These are phyloP conservation scores for Piaya cayana DNA, from an alignment of 2,113 vertebrate genomes.

Conservation along the genomic window DNA sequence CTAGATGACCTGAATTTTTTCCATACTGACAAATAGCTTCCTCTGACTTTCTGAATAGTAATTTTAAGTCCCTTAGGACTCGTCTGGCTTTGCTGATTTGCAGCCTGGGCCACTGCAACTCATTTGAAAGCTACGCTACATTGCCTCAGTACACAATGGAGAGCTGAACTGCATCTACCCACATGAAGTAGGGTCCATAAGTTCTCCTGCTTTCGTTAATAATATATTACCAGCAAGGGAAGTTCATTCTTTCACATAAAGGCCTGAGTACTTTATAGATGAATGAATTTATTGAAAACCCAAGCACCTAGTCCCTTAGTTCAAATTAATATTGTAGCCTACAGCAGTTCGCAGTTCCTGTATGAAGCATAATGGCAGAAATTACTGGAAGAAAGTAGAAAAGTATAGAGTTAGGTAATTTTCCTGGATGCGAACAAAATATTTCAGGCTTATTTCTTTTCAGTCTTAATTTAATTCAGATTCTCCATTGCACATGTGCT, in stretches of 20 bases:
- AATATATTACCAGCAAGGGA: background rate
- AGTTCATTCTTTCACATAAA: background rate
- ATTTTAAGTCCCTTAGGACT: background rate
- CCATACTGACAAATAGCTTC: background rate
- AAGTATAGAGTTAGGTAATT: background rate
- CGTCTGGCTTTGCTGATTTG: background rate
- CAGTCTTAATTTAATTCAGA: background rate
- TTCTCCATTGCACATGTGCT: background rate
- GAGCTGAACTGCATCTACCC: background rate
- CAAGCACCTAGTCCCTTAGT: background rate
- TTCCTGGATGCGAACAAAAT: background rate
- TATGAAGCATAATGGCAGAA: background rate
- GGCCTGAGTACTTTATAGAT: background rate
- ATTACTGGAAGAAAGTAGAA: background rate
- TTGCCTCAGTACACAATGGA: background rate
- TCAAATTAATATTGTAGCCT: background rate
- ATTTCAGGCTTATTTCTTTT: background rate
- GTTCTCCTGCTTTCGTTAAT: background rate
- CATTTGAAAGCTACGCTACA: background rate
- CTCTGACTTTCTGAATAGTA: background rate
- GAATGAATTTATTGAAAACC: background rate
- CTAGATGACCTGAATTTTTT: background rate
- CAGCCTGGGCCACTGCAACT: background rate
- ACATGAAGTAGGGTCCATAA: background rate
- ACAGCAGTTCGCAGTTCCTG: background rate